Conservation (phyloP, 2,113 vertebrate species). For the Sterna hirundo region DNA sequence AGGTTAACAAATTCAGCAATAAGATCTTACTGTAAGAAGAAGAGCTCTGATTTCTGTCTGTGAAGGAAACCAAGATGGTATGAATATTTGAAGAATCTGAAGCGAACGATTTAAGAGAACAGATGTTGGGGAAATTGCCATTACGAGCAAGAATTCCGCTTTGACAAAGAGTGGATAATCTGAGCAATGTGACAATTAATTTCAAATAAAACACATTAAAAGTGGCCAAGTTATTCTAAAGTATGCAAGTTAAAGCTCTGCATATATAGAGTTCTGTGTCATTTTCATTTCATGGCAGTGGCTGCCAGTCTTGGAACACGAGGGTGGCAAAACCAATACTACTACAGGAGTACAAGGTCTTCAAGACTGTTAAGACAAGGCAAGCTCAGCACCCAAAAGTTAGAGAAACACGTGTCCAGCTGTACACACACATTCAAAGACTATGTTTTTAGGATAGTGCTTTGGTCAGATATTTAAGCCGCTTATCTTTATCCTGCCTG, state of each 20-base stretch:
- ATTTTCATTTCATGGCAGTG: not conserved
- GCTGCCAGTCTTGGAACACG: not conserved
- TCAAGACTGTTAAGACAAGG: not conserved
- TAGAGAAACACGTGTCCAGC: not conserved
- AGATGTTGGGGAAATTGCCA: conserved; percentile 39
- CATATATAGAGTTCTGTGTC: fast-evolving
- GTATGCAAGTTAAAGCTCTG: not conserved
- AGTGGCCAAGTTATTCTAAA: not conserved
- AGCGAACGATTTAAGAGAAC: conserved; percentile 41
- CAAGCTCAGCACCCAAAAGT: not conserved
- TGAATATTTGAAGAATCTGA: conserved; percentile 50
- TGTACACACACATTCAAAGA: not conserved
- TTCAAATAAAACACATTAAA: conserved; percentile 10
- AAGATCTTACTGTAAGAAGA: conserved; percentile 51
- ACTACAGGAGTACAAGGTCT: not conserved
- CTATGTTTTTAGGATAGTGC: not conserved
- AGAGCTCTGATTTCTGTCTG: conserved; percentile 60
- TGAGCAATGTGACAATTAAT: not conserved
- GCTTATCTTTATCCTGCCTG: not conserved
- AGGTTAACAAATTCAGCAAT: conserved; percentile 59
- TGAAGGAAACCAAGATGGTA: conserved; percentile 56
- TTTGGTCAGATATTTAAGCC: not conserved
- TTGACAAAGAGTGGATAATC: not conserved
- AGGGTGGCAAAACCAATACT: not conserved
- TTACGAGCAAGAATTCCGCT: conserved; percentile 19